Base-by-base conservation (phyloP, 2,888 invertebrate species). In the Drosophila setosimentum region DNA sequence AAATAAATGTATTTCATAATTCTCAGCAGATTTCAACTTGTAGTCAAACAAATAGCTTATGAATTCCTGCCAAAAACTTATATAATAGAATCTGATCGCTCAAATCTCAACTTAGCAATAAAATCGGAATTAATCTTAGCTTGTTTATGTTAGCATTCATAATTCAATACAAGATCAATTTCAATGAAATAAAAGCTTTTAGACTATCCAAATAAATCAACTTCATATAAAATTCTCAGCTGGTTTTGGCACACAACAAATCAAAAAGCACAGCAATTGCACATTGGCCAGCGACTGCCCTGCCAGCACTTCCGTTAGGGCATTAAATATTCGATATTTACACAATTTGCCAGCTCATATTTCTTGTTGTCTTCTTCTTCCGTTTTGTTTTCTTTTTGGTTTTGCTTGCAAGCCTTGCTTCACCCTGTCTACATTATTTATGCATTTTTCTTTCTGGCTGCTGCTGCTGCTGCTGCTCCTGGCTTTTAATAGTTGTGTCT, bases 401-500 rank as follows among this genome's bases (percentile, higher is more conserved):
- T 58, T 55, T 54, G 50, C 66, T 59, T 67, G 63, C 76, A 73
- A 42, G 68, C 65, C 57, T 69, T 79, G 63, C 71, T 61, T 68
- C 64, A 62, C 67, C 63, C 73, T 73, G 78, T 70, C 83, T 74
- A 74, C 80, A 88, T 86, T 86, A 86, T 86, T 86, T 86, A 88
- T 86, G 88, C 83, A 86, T 86, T 86, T 88, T 88, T 73, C 83
- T 82, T 80, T 82, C 24, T 13, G 54, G 55, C 27, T 55, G 55
- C 55, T 54, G 54, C 29, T 27, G 29, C 71, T 79, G 80, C 67
- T 70, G 82, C 30, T 30, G 70, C 55, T 76, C 69, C 62, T 77
- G 76, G 82, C 82, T 83, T 86, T 83, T 86, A 86, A 86, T 86
- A 86, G 85, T 86, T 86, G 64, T 82, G 80, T 79, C 77, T 79